These are phyloP conservation scores for Camponotus fellah DNA, from an alignment of 2,888 invertebrate genomes.

Conservation along the genomic window DNA sequence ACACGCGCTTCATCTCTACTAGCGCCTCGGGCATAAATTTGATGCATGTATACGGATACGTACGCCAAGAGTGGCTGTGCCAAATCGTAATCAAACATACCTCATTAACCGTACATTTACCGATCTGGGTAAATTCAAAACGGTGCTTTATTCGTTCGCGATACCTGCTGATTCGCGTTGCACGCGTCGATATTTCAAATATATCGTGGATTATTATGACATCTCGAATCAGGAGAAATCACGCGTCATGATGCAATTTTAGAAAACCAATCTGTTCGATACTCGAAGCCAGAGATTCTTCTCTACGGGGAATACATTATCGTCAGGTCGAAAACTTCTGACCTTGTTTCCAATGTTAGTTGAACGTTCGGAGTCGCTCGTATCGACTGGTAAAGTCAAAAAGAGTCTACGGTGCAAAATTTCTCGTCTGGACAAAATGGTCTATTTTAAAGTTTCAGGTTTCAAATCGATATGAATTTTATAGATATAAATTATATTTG, in stretches of 20 bases:
- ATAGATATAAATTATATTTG: neutral
- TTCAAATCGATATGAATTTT: neutral
- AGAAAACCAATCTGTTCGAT: slow-evolving; percentile 23
- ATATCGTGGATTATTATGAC: slow-evolving; percentile 67
- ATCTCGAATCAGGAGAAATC: slow-evolving; percentile 57
- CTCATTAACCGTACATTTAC: slow-evolving; percentile 68
- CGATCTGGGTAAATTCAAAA: slow-evolving; percentile 61
- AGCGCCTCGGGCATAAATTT: slow-evolving; percentile 27
- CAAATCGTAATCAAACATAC: slow-evolving; percentile 54
- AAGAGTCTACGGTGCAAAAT: neutral
- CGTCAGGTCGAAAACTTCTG: slow-evolving; percentile 21
- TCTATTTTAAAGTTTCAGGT: neutral
- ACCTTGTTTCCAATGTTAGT: slow-evolving; percentile 33
- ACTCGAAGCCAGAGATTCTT: neutral
- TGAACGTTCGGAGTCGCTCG: neutral
- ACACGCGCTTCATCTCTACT: slow-evolving; percentile 36
- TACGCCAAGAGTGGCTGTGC: slow-evolving; percentile 34
- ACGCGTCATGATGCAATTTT: slow-evolving; percentile 21
- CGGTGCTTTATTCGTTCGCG: slow-evolving; percentile 37
- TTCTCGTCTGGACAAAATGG: slow-evolving; percentile 11
- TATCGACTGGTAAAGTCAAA: slow-evolving; percentile 24
- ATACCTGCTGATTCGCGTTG: neutral
- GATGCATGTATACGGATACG: slow-evolving; percentile 13
- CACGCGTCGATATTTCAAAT: slow-evolving; percentile 32
- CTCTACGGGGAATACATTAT: slow-evolving; percentile 22